phyloP scores from a whole-genome alignment of 2,113 vertebrate species.

The Gallinago jamesoni region DNA sequence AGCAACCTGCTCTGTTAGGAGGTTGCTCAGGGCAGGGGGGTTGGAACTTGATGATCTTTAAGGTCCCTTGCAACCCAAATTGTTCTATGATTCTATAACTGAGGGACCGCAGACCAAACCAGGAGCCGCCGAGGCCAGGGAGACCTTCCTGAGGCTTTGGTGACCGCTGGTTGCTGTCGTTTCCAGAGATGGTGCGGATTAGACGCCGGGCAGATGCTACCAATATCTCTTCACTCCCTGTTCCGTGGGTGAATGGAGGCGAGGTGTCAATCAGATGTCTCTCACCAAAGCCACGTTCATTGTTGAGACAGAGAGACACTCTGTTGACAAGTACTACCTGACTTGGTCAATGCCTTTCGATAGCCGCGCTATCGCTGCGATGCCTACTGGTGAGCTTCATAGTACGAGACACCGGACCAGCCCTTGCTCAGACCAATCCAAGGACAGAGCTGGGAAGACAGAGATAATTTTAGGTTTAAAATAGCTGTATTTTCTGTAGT shows the following conservation, averaged over 20 bases:
- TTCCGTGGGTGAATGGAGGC: neutral
- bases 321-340: neutral
- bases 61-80: too few species aligned
- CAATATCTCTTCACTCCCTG: neutral
- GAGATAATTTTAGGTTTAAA: slow-evolving; percentile 5
- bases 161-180: fast-evolving
- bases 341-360: neutral
- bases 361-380: neutral
- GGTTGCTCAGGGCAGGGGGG: too few species aligned
- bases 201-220: neutral
- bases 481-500: neutral
- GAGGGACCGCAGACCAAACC: neutral
- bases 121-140: too few species aligned
- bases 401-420: neutral
- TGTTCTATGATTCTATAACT: too few species aligned
- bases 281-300: neutral
- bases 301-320: neutral
- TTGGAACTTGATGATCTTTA: too few species aligned
- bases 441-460: neutral
- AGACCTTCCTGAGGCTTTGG: neutral
- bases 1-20: too few species aligned
- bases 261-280: neutral
- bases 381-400: neutral
- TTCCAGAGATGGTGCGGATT: fast-evolving
- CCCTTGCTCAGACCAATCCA: neutral